Evolutionary conservation across 2,113 vertebrate genomes (phyloP).

Genomic region (Paralichthys olivaceus): DNA sequence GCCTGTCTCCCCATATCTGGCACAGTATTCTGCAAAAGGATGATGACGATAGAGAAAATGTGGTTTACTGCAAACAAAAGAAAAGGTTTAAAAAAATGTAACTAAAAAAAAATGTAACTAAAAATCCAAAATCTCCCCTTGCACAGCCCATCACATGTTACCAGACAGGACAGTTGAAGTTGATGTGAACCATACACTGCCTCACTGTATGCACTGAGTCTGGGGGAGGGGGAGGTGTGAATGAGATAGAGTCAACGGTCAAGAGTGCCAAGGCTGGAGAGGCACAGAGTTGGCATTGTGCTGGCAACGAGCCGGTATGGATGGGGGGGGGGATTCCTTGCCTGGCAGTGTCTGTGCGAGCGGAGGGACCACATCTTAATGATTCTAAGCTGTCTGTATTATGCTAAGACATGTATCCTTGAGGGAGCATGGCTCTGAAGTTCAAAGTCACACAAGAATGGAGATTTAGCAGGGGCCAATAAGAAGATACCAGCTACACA

Average conservation of each 20-base stretch:
- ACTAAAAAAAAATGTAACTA: constrained; percentile 12
- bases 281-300: constrained; percentile 58
- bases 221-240: constrained; percentile 60
- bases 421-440: constrained; percentile 64
- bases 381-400: constrained; percentile 70
- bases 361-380: constrained; percentile 65
- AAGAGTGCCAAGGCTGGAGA: constrained; percentile 62
- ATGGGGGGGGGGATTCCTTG: constrained; percentile 26
- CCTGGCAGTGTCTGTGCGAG: constrained; percentile 53
- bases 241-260: constrained; percentile 58
- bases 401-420: constrained; percentile 78
- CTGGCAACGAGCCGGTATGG: constrained; percentile 40
- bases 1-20: constrained; percentile 44
- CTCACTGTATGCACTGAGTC: constrained; percentile 28
- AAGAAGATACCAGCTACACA: constrained; percentile 20
- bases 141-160: constrained; percentile 2
- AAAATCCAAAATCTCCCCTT: constrained; percentile 1
- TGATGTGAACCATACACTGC: constrained; percentile 24
- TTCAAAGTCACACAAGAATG: constrained; percentile 78
- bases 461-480: constrained; percentile 50
- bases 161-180: constrained; percentile 2
- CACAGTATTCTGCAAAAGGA: constrained; percentile 18
- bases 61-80: constrained; percentile 16
- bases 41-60: constrained; percentile 24
- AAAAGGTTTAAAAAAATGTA: constrained; percentile 3